phyloP scores from a whole-genome alignment of 2,888 invertebrate genomes.

The Agrochola macilenta region DNA sequence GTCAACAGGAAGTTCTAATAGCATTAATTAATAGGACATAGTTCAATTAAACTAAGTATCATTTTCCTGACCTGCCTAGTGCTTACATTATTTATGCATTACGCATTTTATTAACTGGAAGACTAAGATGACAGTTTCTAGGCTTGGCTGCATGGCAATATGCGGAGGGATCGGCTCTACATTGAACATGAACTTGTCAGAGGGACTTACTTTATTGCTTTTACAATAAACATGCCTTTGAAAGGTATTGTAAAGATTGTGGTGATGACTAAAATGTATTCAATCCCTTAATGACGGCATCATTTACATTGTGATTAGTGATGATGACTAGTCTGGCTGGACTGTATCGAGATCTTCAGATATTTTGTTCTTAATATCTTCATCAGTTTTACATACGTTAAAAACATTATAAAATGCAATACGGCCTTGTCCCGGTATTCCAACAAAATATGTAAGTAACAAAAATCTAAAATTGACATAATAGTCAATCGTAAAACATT shows the following conservation, averaged over 20 bases:
- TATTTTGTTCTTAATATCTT: too few species aligned
- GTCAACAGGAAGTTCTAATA: constrained; percentile 54
- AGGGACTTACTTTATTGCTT: neutral
- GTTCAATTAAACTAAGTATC: constrained; percentile 52
- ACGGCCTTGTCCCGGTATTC: constrained; percentile 42
- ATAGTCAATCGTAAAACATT: constrained; percentile 51
- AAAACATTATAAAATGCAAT: neutral
- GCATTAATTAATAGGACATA: constrained; percentile 44
- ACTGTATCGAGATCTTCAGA: too few species aligned
- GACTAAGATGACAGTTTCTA: constrained; percentile 22
- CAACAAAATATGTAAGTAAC: constrained; percentile 31
- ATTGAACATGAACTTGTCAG: neutral
- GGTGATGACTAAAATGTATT: neutral
- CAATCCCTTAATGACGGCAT: neutral
- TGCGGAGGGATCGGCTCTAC: neutral
- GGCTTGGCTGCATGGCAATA: neutral
- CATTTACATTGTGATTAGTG: neutral
- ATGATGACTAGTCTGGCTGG: neutral
- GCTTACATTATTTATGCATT: constrained; percentile 43
- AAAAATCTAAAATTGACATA: constrained; percentile 45
- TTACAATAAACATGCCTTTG: neutral
- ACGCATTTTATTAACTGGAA: constrained; percentile 47
- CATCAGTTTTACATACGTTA: neutral
- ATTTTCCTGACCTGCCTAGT: constrained; percentile 42
- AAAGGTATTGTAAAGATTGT: neutral